These are phyloP conservation scores for Melanostigma gelatinosum DNA, from an alignment of 2,113 vertebrate species.

Conservation along the genomic window DNA sequence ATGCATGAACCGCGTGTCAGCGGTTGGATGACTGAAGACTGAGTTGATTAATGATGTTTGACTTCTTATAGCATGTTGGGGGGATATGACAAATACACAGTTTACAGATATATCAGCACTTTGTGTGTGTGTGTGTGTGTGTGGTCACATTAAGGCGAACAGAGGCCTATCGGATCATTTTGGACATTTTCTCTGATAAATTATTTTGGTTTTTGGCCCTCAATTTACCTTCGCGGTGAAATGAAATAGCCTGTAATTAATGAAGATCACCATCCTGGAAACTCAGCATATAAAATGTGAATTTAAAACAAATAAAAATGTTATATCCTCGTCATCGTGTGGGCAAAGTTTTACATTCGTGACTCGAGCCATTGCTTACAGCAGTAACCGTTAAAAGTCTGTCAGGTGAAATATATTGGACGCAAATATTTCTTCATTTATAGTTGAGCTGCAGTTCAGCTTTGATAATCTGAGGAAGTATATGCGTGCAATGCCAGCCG, in stretches of 20 bases:
- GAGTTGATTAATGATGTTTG: background rate
- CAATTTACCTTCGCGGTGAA: conserved; percentile 14
- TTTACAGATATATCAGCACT: background rate
- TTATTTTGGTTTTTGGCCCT: conserved; percentile 10
- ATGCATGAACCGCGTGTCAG: background rate
- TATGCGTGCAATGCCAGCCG: background rate
- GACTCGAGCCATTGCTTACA: background rate
- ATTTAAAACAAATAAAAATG: conserved; percentile 29
- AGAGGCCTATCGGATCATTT: conserved; percentile 5
- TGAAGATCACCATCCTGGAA: conserved; percentile 19
- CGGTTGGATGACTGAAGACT: background rate
- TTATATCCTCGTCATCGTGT: background rate
- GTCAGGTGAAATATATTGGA: conserved; percentile 32
- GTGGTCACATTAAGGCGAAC: background rate
- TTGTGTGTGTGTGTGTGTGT: too few species aligned
- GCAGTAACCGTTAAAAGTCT: conserved; percentile 1
- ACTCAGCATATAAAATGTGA: conserved; percentile 1
- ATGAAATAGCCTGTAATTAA: conserved; percentile 25
- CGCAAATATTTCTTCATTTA: conserved; percentile 8
- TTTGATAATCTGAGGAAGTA: conserved; percentile 3
- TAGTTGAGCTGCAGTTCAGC: conserved; percentile 7
- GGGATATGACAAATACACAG: background rate
- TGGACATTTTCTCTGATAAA: background rate
- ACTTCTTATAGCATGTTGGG: background rate
- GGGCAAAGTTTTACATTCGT: background rate